Base-by-base conservation (phyloP, 2,113 vertebrate species). In the Trogon surrucura region DNA sequence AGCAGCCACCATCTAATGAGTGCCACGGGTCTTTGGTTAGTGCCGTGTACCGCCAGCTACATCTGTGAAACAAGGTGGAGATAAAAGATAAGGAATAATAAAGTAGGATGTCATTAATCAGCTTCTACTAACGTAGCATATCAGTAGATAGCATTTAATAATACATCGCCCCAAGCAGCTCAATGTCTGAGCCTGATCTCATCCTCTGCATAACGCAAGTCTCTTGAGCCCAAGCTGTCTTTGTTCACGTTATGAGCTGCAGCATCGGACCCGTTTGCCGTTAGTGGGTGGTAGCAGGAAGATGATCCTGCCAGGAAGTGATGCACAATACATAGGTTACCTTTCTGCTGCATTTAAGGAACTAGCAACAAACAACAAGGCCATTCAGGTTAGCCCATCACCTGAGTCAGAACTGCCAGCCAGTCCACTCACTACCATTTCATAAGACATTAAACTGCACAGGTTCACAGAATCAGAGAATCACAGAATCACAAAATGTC, bases 81-180 rank as follows among this genome's bases (percentile, higher is more conserved):
- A 95, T 93, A 65, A 97, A 96, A 95, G 77, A 71, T 74, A 79
- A 78, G 83, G 94, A 88, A 93, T 89, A 84, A 93, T 93, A 93
- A 95, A 95, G 77, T 18, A 87, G 88, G 69, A 83, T 91, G 64
- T 86, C 94, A 86, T 91, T 96, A 95, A 97, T 95, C 69, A 47
- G 64, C 88, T 71, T 22, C 95, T 78, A 83, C 86, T 91, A 50
- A 92, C 91, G 92, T 47, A 91, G 57, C 2, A 0, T 71, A 91
- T 78, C 89, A 84, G 79, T 38, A 74, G 92, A 89, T 64, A 86
- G 26, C 77, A 91, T 93, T 96, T 96, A 94, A 97, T 96, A 92
- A 95, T 74, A 60, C 88, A 92, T 95, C 0, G 44, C 92, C 92
- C 89, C 89, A 48, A 97, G 96, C 94, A 96, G 86, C 91, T 91